Evolutionary conservation across 2,888 invertebrate species (phyloP).

Genomic region (Parelbella ahira): DNA sequence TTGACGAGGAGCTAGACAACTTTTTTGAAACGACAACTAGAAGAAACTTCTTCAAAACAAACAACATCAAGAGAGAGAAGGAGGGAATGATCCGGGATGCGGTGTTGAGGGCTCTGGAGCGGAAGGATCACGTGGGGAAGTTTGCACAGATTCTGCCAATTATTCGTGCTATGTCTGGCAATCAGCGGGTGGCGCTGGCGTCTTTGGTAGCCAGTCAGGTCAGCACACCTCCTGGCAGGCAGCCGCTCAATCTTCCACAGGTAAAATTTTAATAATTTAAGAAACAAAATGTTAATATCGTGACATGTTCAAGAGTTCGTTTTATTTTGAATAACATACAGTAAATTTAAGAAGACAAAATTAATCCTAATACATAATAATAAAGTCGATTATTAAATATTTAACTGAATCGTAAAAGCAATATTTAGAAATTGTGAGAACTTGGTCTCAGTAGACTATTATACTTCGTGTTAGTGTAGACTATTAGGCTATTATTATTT

Average conservation of each 20-base stretch:
- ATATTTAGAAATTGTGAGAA: no score
- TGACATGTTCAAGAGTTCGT: no score
- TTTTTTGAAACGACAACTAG: conserved; percentile 42
- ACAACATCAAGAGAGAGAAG: conserved; percentile 51
- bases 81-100: conserved; percentile 76
- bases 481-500: no score
- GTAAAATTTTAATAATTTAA: conserved; percentile 53
- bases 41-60: conserved; percentile 46
- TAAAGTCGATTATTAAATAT: no score
- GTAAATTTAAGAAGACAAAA: no score
- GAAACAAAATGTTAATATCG: no score
- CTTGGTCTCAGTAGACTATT: no score
- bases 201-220: conserved; percentile 83
- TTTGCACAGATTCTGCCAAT: conserved; percentile 84
- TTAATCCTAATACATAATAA: no score
- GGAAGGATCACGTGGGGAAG: conserved; percentile 80
- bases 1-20: conserved; percentile 47
- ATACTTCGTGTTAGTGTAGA: no score
- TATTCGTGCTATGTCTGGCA: conserved; percentile 81
- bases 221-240: conserved; percentile 72
- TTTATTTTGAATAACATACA: no score
- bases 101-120: conserved; percentile 78
- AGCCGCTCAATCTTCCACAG: conserved; percentile 80
- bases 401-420: no score
- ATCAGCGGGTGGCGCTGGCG: conserved; percentile 82